Percentiles rank a stretch among this genome's conserved stretches.
These are phyloP conservation scores for Pleuronectes platessa DNA, from an alignment of 2,113 vertebrate species.

Conservation along the genomic window DNA sequence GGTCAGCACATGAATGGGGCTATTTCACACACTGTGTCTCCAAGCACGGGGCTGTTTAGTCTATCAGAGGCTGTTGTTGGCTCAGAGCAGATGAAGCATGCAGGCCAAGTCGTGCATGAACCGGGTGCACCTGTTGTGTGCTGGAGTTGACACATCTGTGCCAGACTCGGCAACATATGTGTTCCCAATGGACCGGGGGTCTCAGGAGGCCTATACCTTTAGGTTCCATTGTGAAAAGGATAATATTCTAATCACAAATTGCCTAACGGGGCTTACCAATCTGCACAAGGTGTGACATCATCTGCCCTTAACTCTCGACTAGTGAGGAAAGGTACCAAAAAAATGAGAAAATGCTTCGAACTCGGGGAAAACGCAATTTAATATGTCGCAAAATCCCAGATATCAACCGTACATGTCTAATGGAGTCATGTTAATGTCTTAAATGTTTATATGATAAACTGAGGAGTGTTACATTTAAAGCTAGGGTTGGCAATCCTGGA, in stretches of 20 bases:
- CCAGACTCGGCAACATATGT: conserved; percentile 35
- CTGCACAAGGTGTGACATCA: too few relatives aligned
- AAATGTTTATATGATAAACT: neutral
- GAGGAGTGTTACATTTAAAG: neutral
- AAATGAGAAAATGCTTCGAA: too few relatives aligned
- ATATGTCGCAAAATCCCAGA: too few relatives aligned
- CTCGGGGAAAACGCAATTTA: too few relatives aligned
- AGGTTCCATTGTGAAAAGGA: neutral
- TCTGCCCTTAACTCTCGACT: too few relatives aligned
- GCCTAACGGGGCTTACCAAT: too few relatives aligned
- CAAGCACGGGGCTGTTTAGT: conserved; percentile 5
- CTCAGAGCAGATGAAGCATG: conserved; percentile 33
- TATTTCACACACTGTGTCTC: neutral
- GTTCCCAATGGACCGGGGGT: neutral
- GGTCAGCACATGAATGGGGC: neutral
- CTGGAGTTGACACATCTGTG: conserved; percentile 50
- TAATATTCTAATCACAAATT: too few relatives aligned
- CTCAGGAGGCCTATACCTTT: conserved; percentile 13
- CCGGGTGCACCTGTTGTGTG: conserved; percentile 39
- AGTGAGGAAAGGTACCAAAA: too few relatives aligned
- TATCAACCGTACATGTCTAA: neutral
- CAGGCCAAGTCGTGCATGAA: conserved; percentile 46
- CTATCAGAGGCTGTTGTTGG: conserved; percentile 18
- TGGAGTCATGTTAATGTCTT: neutral
- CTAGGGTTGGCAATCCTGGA: too few relatives aligned